These are phyloP conservation scores for Rhinichthys osculus DNA, from an alignment of 2,797 vertebrate genomes.

Conservation along the genomic window DNA sequence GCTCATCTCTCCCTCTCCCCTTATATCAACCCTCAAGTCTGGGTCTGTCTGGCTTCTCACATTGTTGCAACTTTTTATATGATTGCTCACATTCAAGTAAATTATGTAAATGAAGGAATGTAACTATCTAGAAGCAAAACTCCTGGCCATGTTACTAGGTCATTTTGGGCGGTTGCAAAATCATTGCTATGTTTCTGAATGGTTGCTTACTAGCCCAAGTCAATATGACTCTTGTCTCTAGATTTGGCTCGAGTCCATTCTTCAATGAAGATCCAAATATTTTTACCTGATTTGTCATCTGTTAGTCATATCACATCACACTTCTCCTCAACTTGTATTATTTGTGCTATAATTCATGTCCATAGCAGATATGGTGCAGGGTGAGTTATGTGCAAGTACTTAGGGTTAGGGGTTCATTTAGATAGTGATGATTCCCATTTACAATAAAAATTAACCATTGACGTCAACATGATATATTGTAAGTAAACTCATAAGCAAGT, in stretches of 20 bases:
- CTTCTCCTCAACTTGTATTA: background rate
- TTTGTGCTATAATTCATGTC: background rate
- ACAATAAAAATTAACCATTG: background rate
- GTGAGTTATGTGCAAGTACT: background rate
- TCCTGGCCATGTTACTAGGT: background rate
- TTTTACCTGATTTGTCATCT: background rate
- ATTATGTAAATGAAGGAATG: background rate
- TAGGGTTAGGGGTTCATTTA: background rate
- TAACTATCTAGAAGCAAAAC: background rate
- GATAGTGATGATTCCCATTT: background rate
- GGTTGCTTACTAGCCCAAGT: background rate
- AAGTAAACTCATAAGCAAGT: too few relatives aligned
- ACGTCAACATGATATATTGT: background rate
- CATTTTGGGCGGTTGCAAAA: background rate
- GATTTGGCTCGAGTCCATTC: background rate
- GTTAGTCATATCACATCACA: background rate
- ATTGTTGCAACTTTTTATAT: background rate
- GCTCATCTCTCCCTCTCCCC: slow-evolving; percentile 67
- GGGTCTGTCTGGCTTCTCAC: slow-evolving; percentile 9
- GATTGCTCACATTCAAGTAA: background rate
- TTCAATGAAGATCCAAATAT: background rate
- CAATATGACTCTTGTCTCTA: background rate
- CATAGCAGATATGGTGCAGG: background rate
- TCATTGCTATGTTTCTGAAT: background rate
- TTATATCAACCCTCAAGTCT: background rate